Evolutionary conservation across 2,113 vertebrate species (phyloP), one percentile per base, ranked within the genome.

Genomic region (Lota lota): DNA sequence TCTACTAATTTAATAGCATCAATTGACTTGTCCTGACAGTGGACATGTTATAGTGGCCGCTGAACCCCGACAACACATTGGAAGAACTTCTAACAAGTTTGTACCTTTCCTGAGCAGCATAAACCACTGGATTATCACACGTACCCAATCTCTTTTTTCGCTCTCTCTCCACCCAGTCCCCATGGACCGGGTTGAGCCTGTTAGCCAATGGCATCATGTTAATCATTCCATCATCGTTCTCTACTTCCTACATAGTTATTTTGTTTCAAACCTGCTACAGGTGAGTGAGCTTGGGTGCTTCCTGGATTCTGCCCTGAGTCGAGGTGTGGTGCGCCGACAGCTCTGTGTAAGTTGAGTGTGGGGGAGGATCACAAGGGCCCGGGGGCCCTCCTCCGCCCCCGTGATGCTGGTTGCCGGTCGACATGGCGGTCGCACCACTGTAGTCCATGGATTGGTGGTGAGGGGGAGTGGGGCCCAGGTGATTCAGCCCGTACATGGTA

Each of bases 261-360:
- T 78, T 80, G 69, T 82, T 70, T 79, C 88, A 87, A 85, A 87
- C 83, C 88, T 86, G 89, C 95, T 96, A 99, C 97, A 99, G 96
- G 91, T 99, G 97, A 85, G 97, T 99, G 90, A 99, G 89, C 89
- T 99, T 99, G 94, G 97, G 97, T 85, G 96, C 97, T 93, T 99
- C 97, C 91, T 99, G 97, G 92, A 99, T 97, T 94, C 97, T 95
- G 94, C 97, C 97, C 96, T 97, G 97, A 97, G 88, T 84, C 21
- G 96, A 93, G 91, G 94, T 92, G 73, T 98, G 97, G 90, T 97
- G 97, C 68, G 94, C 89, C 71, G 96, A 93, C 89, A 99, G 95
- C 92, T 99, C 97, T 80, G 95, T 93, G 92, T 98, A 99, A 19
- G 95, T 92, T 3, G 94, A 90, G 78, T 97, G 95, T 28, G 94